Evolutionary conservation across 2,888 invertebrate species (phyloP).

Genomic region (Chrysotoxum bicinctum): DNA sequence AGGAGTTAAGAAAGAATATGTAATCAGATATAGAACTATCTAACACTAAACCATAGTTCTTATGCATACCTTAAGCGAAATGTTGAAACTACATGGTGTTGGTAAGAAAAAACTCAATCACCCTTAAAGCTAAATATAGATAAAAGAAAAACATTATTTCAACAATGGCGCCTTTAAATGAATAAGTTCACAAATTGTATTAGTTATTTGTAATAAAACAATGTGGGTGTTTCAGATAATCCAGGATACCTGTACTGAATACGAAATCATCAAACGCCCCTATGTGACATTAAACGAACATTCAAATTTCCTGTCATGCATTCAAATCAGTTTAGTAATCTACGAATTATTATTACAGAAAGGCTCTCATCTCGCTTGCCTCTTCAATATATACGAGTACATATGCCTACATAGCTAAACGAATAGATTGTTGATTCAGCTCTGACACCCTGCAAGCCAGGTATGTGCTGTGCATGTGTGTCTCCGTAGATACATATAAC

Average conservation of each 20-base stretch:
- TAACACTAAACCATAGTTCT: too few species aligned
- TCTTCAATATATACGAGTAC: background rate
- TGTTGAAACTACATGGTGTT: too few species aligned
- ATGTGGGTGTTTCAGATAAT: background rate
- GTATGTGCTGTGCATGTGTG: background rate
- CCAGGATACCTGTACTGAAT: background rate
- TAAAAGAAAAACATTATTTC: background rate
- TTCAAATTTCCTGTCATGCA: slow-evolving; percentile 25
- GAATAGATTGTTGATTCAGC: slow-evolving; percentile 28
- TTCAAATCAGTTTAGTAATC: slow-evolving; percentile 32
- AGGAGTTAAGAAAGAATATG: too few species aligned
- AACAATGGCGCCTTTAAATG: background rate
- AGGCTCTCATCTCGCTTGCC: background rate
- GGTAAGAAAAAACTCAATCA: too few species aligned
- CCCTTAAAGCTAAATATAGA: too few species aligned
- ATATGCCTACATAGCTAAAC: background rate
- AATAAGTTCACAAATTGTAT: background rate
- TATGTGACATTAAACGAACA: slow-evolving; percentile 20
- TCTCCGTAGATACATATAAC: background rate
- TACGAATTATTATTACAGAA: slow-evolving; percentile 2
- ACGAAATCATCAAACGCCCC: slow-evolving; percentile 4
- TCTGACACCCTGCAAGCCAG: slow-evolving; percentile 18
- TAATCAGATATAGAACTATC: too few species aligned
- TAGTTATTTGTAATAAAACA: background rate
- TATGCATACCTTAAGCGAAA: too few species aligned